Conservation (phyloP, 1,140 invertebrate genomes). For the Monochamus saltuarius region DNA sequence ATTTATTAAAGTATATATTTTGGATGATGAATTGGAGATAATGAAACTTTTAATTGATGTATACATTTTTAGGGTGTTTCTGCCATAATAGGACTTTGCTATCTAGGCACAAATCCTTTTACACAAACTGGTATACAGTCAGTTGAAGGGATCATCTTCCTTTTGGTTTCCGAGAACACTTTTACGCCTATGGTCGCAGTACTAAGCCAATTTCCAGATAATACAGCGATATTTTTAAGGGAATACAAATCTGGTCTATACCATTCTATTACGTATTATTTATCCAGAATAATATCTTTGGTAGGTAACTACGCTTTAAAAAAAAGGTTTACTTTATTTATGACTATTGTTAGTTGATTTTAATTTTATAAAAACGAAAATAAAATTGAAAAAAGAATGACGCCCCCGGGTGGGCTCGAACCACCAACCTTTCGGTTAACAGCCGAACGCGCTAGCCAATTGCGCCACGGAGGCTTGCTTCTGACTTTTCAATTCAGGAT, state of each 20-base stretch:
- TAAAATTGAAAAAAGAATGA: not conserved
- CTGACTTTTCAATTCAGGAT: not conserved
- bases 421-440: conserved; percentile 77
- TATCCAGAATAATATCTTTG: conserved; percentile 72
- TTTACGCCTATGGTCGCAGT: conserved; percentile 85
- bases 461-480: conserved; percentile 63
- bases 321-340: too few species aligned
- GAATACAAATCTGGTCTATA: conserved; percentile 80
- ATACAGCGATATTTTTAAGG: conserved; percentile 74
- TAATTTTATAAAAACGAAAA: conserved; percentile 1
- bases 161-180: conserved; percentile 83
- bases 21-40: too few species aligned
- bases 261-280: conserved; percentile 70
- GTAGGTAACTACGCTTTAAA: too few species aligned
- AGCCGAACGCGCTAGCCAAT: conserved; percentile 74
- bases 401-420: conserved; percentile 71
- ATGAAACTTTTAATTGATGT: too few species aligned
- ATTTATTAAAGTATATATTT: too few species aligned
- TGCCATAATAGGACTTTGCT: conserved; percentile 76
- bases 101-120: conserved; percentile 64
- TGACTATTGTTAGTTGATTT: too few species aligned
- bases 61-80: conserved; percentile 62
- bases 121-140: conserved; percentile 79
- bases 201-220: conserved; percentile 73
- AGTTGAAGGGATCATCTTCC: conserved; percentile 78